Conservation (phyloP, 1,140 invertebrate genomes). For the Neodiprion fabricii region DNA sequence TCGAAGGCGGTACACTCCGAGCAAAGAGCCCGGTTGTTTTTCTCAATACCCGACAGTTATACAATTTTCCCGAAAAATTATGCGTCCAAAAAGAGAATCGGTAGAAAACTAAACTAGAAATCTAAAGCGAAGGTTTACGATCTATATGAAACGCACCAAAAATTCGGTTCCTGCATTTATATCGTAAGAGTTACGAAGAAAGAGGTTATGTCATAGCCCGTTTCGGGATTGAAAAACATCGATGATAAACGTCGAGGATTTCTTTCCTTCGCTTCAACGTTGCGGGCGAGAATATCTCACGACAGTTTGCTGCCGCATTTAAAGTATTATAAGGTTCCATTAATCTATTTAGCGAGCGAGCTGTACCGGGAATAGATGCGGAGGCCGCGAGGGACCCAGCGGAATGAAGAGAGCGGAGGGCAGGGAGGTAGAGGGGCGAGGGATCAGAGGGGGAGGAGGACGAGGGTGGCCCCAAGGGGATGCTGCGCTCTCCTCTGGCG, state of each 20-base stretch:
- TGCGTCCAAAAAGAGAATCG: too few species aligned
- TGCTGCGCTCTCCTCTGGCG: constrained; percentile 52
- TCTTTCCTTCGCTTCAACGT: too few species aligned
- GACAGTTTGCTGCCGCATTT: neutral
- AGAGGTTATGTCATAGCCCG: too few species aligned
- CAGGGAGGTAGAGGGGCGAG: neutral
- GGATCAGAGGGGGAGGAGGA: constrained; percentile 1
- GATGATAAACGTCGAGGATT: too few species aligned
- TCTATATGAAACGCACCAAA: too few species aligned
- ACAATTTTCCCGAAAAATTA: too few species aligned
- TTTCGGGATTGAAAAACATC: too few species aligned
- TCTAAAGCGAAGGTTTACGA: too few species aligned
- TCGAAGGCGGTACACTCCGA: constrained; percentile 47
- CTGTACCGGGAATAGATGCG: constrained; percentile 40
- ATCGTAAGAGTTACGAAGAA: too few species aligned
- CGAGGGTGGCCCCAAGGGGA: constrained; percentile 30
- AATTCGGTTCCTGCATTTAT: too few species aligned
- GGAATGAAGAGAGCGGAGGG: neutral
- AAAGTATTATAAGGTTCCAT: neutral
- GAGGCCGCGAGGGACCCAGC: neutral
- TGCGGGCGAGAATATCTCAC: neutral
- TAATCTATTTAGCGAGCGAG: constrained; percentile 28
- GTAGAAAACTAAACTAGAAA: too few species aligned
- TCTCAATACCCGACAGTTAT: neutral
- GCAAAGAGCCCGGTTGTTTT: neutral